Percentiles rank a stretch among this genome's conserved stretches.
These are phyloP conservation scores for Sebastes trivittatus DNA, from an alignment of 2,797 vertebrate species.

Conservation along the genomic window DNA sequence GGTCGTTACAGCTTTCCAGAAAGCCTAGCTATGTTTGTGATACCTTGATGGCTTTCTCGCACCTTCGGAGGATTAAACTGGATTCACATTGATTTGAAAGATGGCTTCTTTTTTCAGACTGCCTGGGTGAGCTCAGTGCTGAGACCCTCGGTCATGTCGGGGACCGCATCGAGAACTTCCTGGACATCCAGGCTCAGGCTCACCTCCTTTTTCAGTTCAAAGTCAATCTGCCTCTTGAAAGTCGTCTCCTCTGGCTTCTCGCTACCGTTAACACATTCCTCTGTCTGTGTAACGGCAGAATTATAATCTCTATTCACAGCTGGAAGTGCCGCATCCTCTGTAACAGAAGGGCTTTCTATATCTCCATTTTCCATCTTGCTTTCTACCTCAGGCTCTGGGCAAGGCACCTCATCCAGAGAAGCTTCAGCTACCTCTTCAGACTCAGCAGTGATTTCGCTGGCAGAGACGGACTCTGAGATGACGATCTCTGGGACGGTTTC, in stretches of 20 bases:
- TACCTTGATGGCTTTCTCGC: conserved; percentile 55
- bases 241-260: conserved; percentile 67
- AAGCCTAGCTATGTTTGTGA: conserved; percentile 67
- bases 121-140: conserved; percentile 73
- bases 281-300: conserved; percentile 36
- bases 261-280: conserved; percentile 77
- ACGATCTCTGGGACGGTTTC: conserved; percentile 77
- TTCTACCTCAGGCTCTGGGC: conserved; percentile 45
- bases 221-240: conserved; percentile 71
- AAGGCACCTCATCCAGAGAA: conserved; percentile 39
- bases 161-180: conserved; percentile 59
- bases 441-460: conserved; percentile 51
- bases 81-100: conserved; percentile 58
- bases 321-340: conserved; percentile 49
- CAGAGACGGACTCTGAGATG: conserved; percentile 74
- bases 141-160: conserved; percentile 69
- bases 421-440: conserved; percentile 34
- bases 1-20: conserved; percentile 68
- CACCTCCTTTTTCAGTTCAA: conserved; percentile 83
- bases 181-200: conserved; percentile 66
- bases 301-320: conserved; percentile 74
- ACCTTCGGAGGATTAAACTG: conserved; percentile 50
- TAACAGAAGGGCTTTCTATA: conserved; percentile 50
- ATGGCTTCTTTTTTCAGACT: conserved; percentile 67
- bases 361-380: conserved; percentile 79